A percentile compares a stretch with the other conserved stretches of the same genome.
Evolutionary conservation across 2,888 invertebrate genomes (phyloP).

Genomic region (Plemyria rubiginata): DNA sequence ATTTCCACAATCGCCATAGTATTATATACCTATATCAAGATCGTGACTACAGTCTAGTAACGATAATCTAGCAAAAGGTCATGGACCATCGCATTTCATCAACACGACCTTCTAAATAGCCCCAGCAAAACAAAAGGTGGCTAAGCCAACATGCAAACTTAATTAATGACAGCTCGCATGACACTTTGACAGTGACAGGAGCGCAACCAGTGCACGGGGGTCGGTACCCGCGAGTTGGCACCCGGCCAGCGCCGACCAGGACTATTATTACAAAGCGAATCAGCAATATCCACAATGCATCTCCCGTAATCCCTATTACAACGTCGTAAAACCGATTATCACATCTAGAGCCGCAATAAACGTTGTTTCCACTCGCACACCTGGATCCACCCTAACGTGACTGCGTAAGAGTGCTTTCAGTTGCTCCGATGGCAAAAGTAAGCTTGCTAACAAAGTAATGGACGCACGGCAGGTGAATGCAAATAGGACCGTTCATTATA

Average conservation of each 20-base stretch:
- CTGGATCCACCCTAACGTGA: slow-evolving; percentile 36
- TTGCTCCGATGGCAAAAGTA: slow-evolving; percentile 6
- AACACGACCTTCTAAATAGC: slow-evolving; percentile 34
- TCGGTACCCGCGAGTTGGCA: slow-evolving; percentile 61
- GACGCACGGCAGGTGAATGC: slow-evolving; percentile 59
- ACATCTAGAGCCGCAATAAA: slow-evolving; percentile 31
- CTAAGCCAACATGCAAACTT: slow-evolving; percentile 20
- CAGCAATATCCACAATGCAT: slow-evolving; percentile 35
- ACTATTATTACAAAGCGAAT: slow-evolving; percentile 53
- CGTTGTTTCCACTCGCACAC: slow-evolving; percentile 23
- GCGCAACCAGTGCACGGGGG: slow-evolving; percentile 50
- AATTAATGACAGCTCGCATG: slow-evolving; percentile 40
- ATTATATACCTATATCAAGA: slow-evolving; percentile 23
- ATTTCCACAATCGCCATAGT: slow-evolving; percentile 6
- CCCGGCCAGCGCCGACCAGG: slow-evolving; percentile 47
- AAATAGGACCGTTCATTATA: slow-evolving; percentile 56
- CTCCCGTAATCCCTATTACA: slow-evolving; percentile 42
- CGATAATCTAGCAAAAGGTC: slow-evolving; percentile 34
- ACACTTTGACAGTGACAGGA: slow-evolving; percentile 39
- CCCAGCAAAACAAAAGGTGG: slow-evolving; percentile 17
- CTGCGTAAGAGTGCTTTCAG: slow-evolving; percentile 38
- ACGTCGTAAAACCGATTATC: slow-evolving; percentile 41
- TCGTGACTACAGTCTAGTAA: slow-evolving; percentile 36
- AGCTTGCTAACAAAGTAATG: slow-evolving; percentile 45
- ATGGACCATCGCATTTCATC: slow-evolving; percentile 40